Percentiles rank a stretch among this genome's conserved stretches.
Evolutionary conservation across 2,797 vertebrate species (phyloP).

Genomic region (Acanthornis magna): DNA sequence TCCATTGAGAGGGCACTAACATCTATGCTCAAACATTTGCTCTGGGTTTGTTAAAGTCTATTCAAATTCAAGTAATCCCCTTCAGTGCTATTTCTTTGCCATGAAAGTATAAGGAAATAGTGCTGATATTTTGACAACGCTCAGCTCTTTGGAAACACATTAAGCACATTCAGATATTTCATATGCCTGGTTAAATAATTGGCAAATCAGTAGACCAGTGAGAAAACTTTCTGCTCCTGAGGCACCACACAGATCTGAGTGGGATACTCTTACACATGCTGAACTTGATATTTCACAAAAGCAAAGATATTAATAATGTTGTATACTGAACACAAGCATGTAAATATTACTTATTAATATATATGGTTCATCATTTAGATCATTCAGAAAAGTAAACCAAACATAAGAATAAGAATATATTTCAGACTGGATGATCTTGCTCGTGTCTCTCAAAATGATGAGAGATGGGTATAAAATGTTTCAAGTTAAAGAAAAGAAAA

Average conservation of each 20-base stretch:
- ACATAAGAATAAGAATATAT: neutral
- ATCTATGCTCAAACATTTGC: neutral
- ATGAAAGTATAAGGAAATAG: neutral
- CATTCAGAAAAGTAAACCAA: neutral
- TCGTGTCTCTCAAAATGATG: neutral
- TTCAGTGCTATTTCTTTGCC: neutral
- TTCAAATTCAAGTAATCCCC: neutral
- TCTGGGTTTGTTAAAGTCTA: neutral
- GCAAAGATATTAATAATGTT: neutral
- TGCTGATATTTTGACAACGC: neutral
- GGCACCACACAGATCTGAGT: neutral
- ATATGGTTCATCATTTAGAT: neutral
- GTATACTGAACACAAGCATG: neutral
- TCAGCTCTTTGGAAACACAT: neutral
- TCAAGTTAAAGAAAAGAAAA: neutral
- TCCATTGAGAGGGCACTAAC: neutral
- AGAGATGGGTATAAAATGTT: neutral
- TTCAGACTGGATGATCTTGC: neutral
- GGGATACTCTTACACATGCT: neutral
- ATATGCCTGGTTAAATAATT: neutral
- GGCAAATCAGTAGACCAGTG: neutral
- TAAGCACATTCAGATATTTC: neutral
- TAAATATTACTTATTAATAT: neutral
- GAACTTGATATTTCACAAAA: neutral
- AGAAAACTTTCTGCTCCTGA: neutral